Base-by-base conservation (phyloP, 2,888 invertebrate species). In the Willowsia nigromaculata region DNA sequence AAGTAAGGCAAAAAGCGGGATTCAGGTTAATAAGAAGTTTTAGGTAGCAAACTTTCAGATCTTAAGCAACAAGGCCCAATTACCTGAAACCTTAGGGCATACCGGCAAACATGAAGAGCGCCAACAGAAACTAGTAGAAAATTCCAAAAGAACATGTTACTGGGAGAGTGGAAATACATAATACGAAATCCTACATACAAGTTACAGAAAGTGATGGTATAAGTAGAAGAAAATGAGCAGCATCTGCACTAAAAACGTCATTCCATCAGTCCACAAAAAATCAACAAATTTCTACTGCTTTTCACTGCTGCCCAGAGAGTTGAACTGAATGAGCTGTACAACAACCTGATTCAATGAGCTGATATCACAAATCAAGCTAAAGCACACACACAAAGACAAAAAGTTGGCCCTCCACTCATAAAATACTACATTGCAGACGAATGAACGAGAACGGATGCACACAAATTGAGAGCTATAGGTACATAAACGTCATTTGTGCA, bases 311-410 rank as follows among this genome's bases (percentile, higher is more conserved):
- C 9, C 30, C 27, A 30, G 27, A 59, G 30, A 74, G 74, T 47
- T 27, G 74, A 56, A 86, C 81, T 86, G 62, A 86, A 86, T 80
- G 68, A 68, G 40, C 53, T 53, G 71, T 71, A 47, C 43, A 50
- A 74, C 74, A 74, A 74, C 74, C 74, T 74, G 53, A 84, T 84
- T 84, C 84, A 84, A 71, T 37, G 53, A 84, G 53, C 22, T 68
- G 84, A 71, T 71, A 71, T 82, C 81, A 88, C 83, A 88, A 88
- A 88, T 88, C 88, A 83, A 65, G 22, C 40, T 71, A 4, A 47
- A 76, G 65, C 88, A 74, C 83, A 62, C 83, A 88, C 86, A 86
- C 86, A 86, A 80, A 78, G 59, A 88, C 86, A 86, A 80, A 86
- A 80, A 78, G 59, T 43, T n/a, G 37, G 47, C n/a, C 47, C 25